Conservation (phyloP, 2,113 vertebrate species). For the Acanthisitta chloris region DNA sequence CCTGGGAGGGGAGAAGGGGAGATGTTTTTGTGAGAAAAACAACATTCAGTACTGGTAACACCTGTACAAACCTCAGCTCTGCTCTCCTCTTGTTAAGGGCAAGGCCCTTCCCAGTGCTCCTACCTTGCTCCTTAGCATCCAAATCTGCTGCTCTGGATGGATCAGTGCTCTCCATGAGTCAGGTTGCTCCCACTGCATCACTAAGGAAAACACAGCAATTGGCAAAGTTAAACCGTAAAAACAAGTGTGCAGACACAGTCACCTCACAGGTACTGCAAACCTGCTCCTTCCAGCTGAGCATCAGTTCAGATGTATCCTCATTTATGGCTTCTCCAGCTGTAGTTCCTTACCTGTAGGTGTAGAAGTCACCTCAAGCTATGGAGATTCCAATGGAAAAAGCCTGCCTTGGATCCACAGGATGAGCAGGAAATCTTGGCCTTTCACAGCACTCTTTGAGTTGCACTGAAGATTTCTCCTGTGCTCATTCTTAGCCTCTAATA, state of each 20-base stretch:
- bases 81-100: neutral
- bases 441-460: accelerated
- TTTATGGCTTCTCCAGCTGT: accelerated
- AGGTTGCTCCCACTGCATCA: neutral
- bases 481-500: neutral
- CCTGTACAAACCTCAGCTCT: accelerated
- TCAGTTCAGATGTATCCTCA: accelerated
- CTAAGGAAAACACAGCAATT: neutral
- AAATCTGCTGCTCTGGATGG: neutral
- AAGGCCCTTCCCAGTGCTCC: neutral
- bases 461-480: neutral
- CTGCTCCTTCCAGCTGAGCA: neutral
- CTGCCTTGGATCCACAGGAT: accelerated
- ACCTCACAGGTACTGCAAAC: neutral
- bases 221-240: neutral
- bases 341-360: neutral
- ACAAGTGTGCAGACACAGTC: too few relatives aligned
- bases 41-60: neutral
- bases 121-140: neutral
- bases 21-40: neutral
- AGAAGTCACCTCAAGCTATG: neutral
- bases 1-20: neutral
- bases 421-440: neutral
- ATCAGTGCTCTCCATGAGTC: neutral
- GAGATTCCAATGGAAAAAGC: neutral